These are phyloP conservation scores for Sceloporus undulatus DNA, from an alignment of 2,113 vertebrate genomes.

Conservation along the genomic window DNA sequence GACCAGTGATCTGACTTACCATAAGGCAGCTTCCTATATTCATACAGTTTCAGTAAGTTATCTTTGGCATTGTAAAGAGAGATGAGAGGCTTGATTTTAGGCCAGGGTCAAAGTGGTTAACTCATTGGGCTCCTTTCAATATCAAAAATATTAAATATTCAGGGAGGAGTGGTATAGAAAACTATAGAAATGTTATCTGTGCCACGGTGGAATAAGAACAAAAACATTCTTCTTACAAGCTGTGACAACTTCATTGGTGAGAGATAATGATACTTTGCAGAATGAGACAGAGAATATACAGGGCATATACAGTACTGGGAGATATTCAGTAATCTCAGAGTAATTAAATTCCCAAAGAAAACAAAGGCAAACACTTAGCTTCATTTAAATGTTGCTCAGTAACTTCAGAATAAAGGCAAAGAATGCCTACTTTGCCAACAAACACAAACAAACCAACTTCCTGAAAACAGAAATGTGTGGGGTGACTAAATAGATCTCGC, in stretches of 20 bases:
- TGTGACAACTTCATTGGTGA: conserved; percentile 19
- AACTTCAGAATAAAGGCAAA: conserved; percentile 12
- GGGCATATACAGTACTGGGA: conserved; percentile 3
- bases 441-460: not conserved
- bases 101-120: not conserved
- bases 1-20: too few species aligned
- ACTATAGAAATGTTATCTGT: conserved; percentile 24
- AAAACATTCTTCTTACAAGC: conserved; percentile 5
- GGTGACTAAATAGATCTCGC: too few species aligned
- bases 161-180: not conserved
- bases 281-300: not conserved
- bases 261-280: conserved; percentile 10
- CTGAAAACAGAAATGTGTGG: not conserved
- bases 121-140: not conserved
- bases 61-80: not conserved
- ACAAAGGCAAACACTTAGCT: conserved; percentile 15
- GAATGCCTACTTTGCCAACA: not conserved
- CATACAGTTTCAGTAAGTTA: not conserved
- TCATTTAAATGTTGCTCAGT: conserved; percentile 10
- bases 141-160: not conserved
- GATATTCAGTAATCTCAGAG: not conserved
- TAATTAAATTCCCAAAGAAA: conserved; percentile 37
- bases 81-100: not conserved
- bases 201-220: conserved; percentile 1
- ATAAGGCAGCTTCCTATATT: not conserved